Evolutionary conservation across 2,888 invertebrate species (phyloP).

Genomic region (Boloria selene): DNA sequence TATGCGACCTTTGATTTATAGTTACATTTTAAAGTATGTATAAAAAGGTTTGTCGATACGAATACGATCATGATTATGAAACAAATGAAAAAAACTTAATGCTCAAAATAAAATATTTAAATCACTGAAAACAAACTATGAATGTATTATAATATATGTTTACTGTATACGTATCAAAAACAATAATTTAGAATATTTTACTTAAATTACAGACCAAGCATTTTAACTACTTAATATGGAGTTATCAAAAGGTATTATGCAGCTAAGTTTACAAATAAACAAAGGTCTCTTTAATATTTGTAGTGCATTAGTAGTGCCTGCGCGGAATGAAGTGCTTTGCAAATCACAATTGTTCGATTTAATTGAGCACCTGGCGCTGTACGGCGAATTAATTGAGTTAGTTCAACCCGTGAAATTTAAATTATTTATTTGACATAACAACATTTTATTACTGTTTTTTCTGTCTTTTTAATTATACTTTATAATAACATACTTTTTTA

Average conservation of each 20-base stretch:
- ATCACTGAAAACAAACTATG: neutral
- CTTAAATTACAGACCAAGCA: no score
- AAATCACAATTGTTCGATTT: slow-evolving; percentile 37
- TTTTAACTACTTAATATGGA: neutral
- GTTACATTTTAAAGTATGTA: no score
- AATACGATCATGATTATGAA: no score
- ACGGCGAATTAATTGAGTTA: slow-evolving; percentile 35
- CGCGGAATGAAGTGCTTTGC: slow-evolving; percentile 32
- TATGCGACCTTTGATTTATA: no score
- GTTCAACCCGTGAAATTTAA: slow-evolving; percentile 24
- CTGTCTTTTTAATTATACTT: neutral
- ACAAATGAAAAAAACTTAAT: no score
- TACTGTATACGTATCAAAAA: neutral
- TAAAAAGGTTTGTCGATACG: no score
- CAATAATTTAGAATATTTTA: neutral
- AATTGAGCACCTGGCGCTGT: slow-evolving; percentile 37
- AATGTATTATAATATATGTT: neutral
- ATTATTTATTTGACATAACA: slow-evolving; percentile 23
- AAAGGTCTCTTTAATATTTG: slow-evolving; percentile 31
- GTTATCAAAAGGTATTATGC: neutral
- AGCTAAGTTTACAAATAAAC: slow-evolving; percentile 30
- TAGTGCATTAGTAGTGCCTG: slow-evolving; percentile 28
- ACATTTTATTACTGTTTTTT: neutral
- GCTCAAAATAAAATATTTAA: no score
- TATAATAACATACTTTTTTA: neutral